phyloP scores from a whole-genome alignment of 1,140 invertebrate species.

The Ooceraea biroi region DNA sequence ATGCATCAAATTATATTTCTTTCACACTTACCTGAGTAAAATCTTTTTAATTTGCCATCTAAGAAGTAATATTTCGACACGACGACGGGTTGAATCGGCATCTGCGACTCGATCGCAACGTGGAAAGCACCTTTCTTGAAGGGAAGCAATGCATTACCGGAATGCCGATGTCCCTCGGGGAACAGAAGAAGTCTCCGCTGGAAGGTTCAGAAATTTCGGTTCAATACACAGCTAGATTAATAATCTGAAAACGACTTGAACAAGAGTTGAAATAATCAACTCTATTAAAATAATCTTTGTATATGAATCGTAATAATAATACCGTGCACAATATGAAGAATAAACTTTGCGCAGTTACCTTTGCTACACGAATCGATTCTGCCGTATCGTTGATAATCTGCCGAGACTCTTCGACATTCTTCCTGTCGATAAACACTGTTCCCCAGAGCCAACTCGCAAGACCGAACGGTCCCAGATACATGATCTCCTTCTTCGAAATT shows the following conservation, averaged over 20 bases:
- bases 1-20: background rate
- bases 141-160: constrained; percentile 89
- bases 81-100: constrained; percentile 95
- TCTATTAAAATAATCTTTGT: constrained; percentile 4
- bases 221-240: constrained; percentile 9
- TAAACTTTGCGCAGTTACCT: constrained; percentile 84
- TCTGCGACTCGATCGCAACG: constrained; percentile 93
- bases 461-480: constrained; percentile 94
- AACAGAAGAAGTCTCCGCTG: constrained; percentile 92
- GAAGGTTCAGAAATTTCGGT: constrained; percentile 67
- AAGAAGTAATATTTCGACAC: constrained; percentile 96
- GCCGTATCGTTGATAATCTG: constrained; percentile 91
- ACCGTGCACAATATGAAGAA: background rate
- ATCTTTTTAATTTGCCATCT: constrained; percentile 90
- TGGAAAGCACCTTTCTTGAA: constrained; percentile 98
- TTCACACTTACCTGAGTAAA: constrained; percentile 89
- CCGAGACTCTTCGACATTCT: constrained; percentile 89
- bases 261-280: constrained; percentile 26
- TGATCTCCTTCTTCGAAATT: constrained; percentile 93
- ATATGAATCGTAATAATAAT: background rate
- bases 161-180: constrained; percentile 92
- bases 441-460: constrained; percentile 94
- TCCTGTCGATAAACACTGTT: constrained; percentile 94
- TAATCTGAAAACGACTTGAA: constrained; percentile 37
- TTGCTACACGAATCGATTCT: constrained; percentile 88